A percentile compares a stretch with the other conserved stretches of the same genome.
Evolutionary conservation across 35 echinoderm and acorn worm genomes (phyloP).

Genomic region (Acanthaster planci): DNA sequence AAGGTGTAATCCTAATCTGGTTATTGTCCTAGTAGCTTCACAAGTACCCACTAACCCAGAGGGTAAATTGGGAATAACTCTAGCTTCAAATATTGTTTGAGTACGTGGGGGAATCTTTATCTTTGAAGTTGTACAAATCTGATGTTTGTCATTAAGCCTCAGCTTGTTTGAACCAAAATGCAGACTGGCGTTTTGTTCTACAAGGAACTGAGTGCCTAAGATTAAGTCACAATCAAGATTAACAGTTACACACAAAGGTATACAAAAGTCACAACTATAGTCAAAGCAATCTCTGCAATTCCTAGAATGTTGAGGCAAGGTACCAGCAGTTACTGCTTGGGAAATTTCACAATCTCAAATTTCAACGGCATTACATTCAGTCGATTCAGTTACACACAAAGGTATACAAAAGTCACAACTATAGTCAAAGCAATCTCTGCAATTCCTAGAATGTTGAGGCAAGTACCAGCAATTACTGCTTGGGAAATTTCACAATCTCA

Average conservation of each 20-base stretch:
- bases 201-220: not conserved
- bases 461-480: no score
- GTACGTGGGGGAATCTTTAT: not conserved
- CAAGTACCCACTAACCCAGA: not conserved
- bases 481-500: no score
- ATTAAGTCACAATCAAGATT: not conserved
- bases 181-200: not conserved
- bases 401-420: not conserved
- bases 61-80: not conserved
- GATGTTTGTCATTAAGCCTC: not conserved
- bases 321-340: not conserved
- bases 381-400: not conserved
- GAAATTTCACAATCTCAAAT: not conserved
- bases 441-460: no score
- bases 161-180: not conserved
- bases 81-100: not conserved
- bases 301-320: no score
- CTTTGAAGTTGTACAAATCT: not conserved
- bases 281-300: not conserved
- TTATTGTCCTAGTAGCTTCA: not conserved
- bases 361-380: not conserved
- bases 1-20: not conserved
- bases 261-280: not conserved
- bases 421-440: no score
- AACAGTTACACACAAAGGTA: not conserved